Conservation (phyloP, 2,888 invertebrate genomes). For the Podotricha telesiphe region DNA sequence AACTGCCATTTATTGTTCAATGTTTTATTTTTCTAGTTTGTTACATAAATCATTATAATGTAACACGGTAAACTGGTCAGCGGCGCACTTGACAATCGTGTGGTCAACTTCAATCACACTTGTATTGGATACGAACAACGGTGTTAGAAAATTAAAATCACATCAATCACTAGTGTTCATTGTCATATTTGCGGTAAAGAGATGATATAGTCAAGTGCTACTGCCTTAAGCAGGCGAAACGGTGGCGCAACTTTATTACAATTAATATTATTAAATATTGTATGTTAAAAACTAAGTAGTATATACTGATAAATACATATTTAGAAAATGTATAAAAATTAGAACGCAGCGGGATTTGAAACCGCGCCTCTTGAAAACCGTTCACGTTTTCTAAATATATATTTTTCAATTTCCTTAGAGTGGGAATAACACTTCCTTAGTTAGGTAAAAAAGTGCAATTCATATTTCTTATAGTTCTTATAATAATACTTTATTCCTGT, state of each 20-base stretch:
- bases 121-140: slow-evolving; percentile 81
- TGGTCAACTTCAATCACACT: slow-evolving; percentile 61
- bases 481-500: background rate
- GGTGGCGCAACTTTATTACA: slow-evolving; percentile 21
- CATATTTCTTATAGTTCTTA: background rate
- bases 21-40: background rate
- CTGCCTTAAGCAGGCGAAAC: slow-evolving; percentile 23
- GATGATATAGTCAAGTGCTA: slow-evolving; percentile 43
- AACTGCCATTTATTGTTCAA: too few species aligned
- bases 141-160: slow-evolving; percentile 74
- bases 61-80: slow-evolving; percentile 51
- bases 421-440: too few species aligned
- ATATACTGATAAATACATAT: too few species aligned
- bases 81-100: slow-evolving; percentile 50
- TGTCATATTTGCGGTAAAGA: slow-evolving; percentile 71
- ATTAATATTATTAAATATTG: background rate
- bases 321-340: too few species aligned
- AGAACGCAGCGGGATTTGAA: too few species aligned
- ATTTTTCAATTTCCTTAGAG: too few species aligned
- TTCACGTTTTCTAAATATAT: too few species aligned
- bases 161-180: slow-evolving; percentile 74
- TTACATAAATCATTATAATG: slow-evolving; percentile 46
- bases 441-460: background rate
- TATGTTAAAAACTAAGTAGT: too few species aligned
- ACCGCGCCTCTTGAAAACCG: too few species aligned